These are phyloP conservation scores for Saturnia pavonia DNA, from an alignment of 2,888 invertebrate genomes.

Conservation along the genomic window DNA sequence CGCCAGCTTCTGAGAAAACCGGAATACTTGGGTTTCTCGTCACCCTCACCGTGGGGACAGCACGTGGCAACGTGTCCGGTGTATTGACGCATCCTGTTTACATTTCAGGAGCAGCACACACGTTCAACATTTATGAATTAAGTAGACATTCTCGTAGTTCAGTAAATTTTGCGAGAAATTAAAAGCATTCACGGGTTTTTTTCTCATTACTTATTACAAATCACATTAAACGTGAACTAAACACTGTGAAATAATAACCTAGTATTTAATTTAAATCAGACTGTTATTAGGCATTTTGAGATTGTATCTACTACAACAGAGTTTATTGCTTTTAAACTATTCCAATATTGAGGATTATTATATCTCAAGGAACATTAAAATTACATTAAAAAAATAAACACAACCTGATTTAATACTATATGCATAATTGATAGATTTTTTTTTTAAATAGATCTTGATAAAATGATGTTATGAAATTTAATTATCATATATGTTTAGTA, in stretches of 20 bases:
- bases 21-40: conserved; percentile 51
- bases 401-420: no score
- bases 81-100: conserved; percentile 43
- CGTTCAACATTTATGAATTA: conserved; percentile 2
- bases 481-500: no score
- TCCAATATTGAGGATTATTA: neutral
- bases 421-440: no score
- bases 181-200: neutral
- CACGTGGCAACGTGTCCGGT: conserved; percentile 43
- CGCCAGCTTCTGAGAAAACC: conserved; percentile 49
- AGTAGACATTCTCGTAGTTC: neutral
- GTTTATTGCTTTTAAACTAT: neutral
- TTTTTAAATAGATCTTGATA: no score
- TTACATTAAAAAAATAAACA: no score
- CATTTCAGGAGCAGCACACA: conserved; percentile 1
- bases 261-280: neutral
- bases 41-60: conserved; percentile 37
- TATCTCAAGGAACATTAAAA: neutral
- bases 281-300: neutral
- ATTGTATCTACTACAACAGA: neutral
- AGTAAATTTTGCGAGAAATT: neutral
- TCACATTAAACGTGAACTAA: neutral
- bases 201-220: neutral
- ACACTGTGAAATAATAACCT: neutral
- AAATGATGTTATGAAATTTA: no score